Base-by-base conservation (phyloP, 1,140 invertebrate genomes). In the Lanistes nyassanus region DNA sequence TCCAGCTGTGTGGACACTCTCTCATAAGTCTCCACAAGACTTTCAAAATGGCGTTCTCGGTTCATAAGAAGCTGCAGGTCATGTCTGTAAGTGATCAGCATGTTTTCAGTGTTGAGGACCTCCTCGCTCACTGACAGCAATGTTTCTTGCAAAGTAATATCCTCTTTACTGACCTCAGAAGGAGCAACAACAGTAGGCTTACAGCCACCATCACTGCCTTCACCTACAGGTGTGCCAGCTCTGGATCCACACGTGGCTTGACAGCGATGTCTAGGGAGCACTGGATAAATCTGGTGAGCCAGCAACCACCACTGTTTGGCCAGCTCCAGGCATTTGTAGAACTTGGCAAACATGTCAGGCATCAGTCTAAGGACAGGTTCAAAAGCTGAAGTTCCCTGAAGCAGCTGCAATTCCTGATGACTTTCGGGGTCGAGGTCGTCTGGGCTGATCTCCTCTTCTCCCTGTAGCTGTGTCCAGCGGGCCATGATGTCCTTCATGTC, bases 341-440 rank as follows among this genome's bases (percentile, higher is more conserved):
- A 83, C 76, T 84, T 83, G 36, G 79, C 78, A 76, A 85, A 85
- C 37, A 84, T 80, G 69, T 85, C 83, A 0, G 82, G 81, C 21
- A 84, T 60, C 9, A 84, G 74, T 23, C 83, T 47, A 9, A 85
- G 60, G 26, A 85, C 74, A 5, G 76, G 64, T 69, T 84, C 80
- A 71, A 80, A 80, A 1, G 71, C 66, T 23, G 71, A 70, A 11
- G 51, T 56, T 36, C 79, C 75, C 56, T 42, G 70, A 26, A 81
- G 78, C 58, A 79, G 77, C 55, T 78, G 65, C 4, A 85, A 60
- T 58, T 85, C 83, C 65, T 84, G 80, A 26, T 77, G 69, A 73
- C 83, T 85, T 70, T 85, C 83, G 2, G 77, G 77, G 72, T 85
- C 83, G 56, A 85, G 82, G 51, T 76, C 69, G 23, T 75, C 76